Evolutionary conservation across 2,888 invertebrate genomes (phyloP), one percentile per base, ranked within the genome.

Genomic region (Ligdia adustata): DNA sequence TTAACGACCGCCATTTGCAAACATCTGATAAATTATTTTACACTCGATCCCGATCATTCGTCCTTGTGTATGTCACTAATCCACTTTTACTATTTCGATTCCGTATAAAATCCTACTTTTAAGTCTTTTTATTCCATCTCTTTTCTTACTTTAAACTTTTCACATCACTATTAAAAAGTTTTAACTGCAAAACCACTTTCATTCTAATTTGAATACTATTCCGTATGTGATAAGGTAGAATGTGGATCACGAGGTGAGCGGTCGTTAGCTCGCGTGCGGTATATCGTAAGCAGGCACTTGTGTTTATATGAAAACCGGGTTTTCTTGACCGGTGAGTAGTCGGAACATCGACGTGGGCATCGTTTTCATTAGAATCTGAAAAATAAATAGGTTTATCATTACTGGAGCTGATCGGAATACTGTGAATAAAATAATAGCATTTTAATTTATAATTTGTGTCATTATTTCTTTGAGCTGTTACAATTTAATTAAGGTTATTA

Each of bases 311-410:
- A 98, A 99, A 89, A 99, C 96, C 66, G 99, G 99, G 85, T 98
- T 97, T 91, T 99, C 99, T 91, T 99, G 99, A 52, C 99, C 99
- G 66, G 99, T 99, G 76, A 99, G 92, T 79, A 99, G 93, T 74
- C 99, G 94, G 92, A 99, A 99, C 98, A 99, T 99, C 61, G 99
- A 99, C 62, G 99, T 99, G 69, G 99, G 99, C 99, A 99, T 99
- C 52, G 99, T 99, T 91, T 99, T 99, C 99, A 99, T 99, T 71
- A 99, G 93, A 71, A 99, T 99, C 98, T 99, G 92, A 7, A 66
- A 61, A 3, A 3, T 9, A 22, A 1, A n/a, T 11, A 4, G 12
- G 1, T 2, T 1, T 7, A 29, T n/a, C n/a, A n/a, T n/a, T n/a
- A n/a, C n/a, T n/a, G n/a, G n/a, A n/a, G n/a, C n/a, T n/a, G n/a